Evolutionary conservation across 2,888 invertebrate genomes (phyloP).

Genomic region (Rotaria socialis): DNA sequence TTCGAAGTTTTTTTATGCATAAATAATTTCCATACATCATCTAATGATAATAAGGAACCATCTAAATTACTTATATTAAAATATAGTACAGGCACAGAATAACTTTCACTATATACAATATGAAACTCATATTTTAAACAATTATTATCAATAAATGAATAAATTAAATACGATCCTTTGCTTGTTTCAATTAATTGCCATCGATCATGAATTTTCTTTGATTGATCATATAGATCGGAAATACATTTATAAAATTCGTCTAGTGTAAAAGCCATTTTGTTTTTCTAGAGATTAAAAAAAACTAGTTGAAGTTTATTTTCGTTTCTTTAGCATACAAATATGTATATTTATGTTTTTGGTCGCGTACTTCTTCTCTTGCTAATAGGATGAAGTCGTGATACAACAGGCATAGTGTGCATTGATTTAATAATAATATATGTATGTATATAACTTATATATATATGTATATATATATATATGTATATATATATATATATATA

Average conservation of each 20-base stretch:
- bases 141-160: not conserved
- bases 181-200: constrained; percentile 38
- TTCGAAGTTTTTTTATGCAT: constrained; percentile 50
- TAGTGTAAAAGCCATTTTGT: constrained; percentile 13
- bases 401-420: not conserved
- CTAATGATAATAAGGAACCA: constrained; percentile 52
- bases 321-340: not conserved
- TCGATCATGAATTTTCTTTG: constrained; percentile 35
- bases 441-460: not conserved
- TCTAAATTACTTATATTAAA: constrained; percentile 55
- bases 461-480: not conserved
- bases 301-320: constrained; percentile 14
- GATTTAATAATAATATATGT: not conserved
- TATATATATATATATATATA: not conserved
- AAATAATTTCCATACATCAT: constrained; percentile 53
- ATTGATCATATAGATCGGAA: constrained; percentile 36
- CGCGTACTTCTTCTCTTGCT: constrained; percentile 19
- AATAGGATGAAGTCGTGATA: constrained; percentile 7
- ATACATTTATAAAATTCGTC: constrained; percentile 41
- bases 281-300: constrained; percentile 11
- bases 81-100: constrained; percentile 59
- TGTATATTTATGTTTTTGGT: not conserved
- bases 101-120: constrained; percentile 58
- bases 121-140: constrained; percentile 54
- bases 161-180: not conserved